phyloP scores from a whole-genome alignment of 2,797 vertebrate species.

The Pseudochirops corinnae region DNA sequence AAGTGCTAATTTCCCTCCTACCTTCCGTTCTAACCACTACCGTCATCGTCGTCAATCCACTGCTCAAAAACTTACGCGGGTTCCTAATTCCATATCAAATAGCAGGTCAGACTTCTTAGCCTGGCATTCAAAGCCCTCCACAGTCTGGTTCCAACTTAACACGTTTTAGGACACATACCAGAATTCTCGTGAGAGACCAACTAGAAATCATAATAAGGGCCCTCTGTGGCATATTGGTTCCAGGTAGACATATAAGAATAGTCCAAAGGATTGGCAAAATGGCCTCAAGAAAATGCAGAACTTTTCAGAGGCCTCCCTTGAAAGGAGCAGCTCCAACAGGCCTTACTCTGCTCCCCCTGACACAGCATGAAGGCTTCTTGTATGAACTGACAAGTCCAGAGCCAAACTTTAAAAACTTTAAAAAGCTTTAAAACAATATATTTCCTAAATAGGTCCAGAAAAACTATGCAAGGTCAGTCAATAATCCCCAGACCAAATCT shows the following conservation, averaged over 20 bases:
- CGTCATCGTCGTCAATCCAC: not conserved
- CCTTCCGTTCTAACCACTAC: not conserved
- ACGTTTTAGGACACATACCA: not conserved
- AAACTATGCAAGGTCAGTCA: not conserved
- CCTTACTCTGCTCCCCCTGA: not conserved
- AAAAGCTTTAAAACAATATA: not conserved
- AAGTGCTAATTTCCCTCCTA: not conserved
- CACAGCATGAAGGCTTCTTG: not conserved
- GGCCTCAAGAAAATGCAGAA: not conserved
- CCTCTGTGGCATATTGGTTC: not conserved
- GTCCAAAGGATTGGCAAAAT: not conserved
- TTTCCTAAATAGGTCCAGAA: not conserved
- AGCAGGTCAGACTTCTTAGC: not conserved
- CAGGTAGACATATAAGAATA: not conserved
- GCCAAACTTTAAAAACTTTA: not conserved
- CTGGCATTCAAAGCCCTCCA: not conserved
- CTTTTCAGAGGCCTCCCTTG: not conserved
- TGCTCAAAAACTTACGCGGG: not conserved
- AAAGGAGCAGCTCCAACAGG: not conserved
- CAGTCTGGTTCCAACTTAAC: not conserved
- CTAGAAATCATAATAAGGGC: not conserved
- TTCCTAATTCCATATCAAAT: not conserved
- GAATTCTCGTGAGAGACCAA: not conserved
- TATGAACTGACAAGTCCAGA: not conserved
- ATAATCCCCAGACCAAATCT: not conserved